Evolutionary conservation across 2,888 invertebrate species (phyloP).

Genomic region (Pandemis heparana): DNA sequence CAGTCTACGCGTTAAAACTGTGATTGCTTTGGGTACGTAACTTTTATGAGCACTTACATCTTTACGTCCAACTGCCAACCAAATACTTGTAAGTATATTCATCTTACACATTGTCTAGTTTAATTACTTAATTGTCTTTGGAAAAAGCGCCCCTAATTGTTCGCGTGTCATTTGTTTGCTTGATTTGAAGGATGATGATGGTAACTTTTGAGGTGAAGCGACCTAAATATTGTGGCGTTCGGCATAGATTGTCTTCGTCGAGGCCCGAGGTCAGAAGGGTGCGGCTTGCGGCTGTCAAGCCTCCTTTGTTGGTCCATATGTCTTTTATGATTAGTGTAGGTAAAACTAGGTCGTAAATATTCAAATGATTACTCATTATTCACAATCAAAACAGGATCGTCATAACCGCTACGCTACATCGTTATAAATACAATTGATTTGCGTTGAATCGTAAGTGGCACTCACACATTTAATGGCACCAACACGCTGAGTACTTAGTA

Average conservation of each 20-base stretch:
- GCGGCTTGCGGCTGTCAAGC: slow-evolving; percentile 40
- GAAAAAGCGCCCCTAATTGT: slow-evolving; percentile 62
- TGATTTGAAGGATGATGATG: slow-evolving; percentile 70
- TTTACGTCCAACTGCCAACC: not conserved
- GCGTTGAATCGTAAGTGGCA: slow-evolving; percentile 19
- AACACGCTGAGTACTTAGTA: slow-evolving; percentile 16
- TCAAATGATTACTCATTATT: not conserved
- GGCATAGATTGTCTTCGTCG: slow-evolving; percentile 42
- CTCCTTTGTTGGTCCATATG: slow-evolving; percentile 22
- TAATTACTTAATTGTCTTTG: slow-evolving; percentile 42
- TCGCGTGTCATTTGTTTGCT: slow-evolving; percentile 57
- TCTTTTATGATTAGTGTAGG: slow-evolving; percentile 50
- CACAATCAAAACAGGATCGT: slow-evolving; percentile 5
- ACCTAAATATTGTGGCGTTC: slow-evolving; percentile 60
- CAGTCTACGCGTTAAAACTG: slow-evolving; percentile 50
- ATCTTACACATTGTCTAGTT: slow-evolving; percentile 1
- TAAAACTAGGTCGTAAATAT: slow-evolving; percentile 4
- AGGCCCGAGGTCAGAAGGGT: slow-evolving; percentile 41
- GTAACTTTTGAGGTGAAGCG: slow-evolving; percentile 60
- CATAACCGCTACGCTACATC: not conserved
- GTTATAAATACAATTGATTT: slow-evolving; percentile 26
- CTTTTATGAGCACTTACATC: not conserved
- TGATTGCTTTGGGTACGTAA: slow-evolving; percentile 64
- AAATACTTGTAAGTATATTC: not conserved
- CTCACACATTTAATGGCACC: slow-evolving; percentile 18